Evolutionary conservation across 2,888 invertebrate genomes (phyloP), one percentile per base, ranked within the genome.

Genomic region (Laspeyria flexula): DNA sequence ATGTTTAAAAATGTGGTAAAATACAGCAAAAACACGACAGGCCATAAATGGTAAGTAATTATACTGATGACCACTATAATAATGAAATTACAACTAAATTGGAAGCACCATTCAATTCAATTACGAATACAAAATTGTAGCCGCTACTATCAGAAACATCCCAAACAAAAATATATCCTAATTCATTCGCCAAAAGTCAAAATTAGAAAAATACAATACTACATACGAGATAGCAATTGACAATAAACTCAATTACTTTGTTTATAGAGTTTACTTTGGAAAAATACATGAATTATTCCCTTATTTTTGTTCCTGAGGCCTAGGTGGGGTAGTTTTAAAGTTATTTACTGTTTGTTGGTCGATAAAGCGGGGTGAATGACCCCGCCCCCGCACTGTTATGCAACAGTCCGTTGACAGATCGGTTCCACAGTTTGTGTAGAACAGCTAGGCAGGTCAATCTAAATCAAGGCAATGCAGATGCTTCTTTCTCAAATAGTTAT

Each of bases 341-440:
- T 60, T 61, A 59, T 58, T 65, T 60, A 62, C 37, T 12, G 71
- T 54, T 49, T 50, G 59, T 39, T 33, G 44, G 41, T 16, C 30
- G 39, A 38, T 46, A 33, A 37, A 31, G 37, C 1, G 69, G 81
- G 86, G 86, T 86, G 81, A 85, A 81, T 75, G 83, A 81, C 84
- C 86, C 51, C 27, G 61, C 62, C 62, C 50, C 54, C 46, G 60
- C 60, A 53, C 43, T 74, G 79, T 80, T 81, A 73, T 77, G 81
- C 79, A 83, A 80, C 72, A 67, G 33, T 65, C 34, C 23, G 73
- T 65, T 68, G 65, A 73, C 63, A 67, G 60, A 74, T 62, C 74
- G 15, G n/a, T n/a, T n/a, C n/a, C 13, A 18, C 18, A 18, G 18
- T 18, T 18, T 18, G 5, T 18, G 18, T 5, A 18, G 5, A 18